Evolutionary conservation across 2,113 vertebrate genomes (phyloP), one percentile per base, ranked within the genome.

Genomic region (Cromileptes altivelis): DNA sequence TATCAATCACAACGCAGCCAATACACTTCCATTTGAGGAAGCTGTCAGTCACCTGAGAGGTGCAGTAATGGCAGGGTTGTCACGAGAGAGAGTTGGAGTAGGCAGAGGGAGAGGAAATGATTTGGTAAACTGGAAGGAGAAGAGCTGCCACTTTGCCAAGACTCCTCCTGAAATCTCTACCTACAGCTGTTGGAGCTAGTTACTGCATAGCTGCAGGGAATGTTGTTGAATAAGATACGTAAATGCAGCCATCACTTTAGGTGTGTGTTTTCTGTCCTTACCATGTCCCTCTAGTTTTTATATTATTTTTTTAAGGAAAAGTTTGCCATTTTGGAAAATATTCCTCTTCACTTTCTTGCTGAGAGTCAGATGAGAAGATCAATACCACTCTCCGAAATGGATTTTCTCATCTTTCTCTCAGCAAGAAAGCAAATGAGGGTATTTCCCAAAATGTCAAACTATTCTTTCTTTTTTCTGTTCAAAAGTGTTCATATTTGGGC

Each of bases 31-130:
- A 76, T 91, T 85, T 80, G 75, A 90, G 76, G 81, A 42, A 88
- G 80, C 91, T 90, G 91, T 91, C 91, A 84, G 58, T 93, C 93
- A 88, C 76, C 76, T 63, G 27, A 70, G 80, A 84, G 72, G 55
- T 30, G 82, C 75, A 70, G 74, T 71, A 63, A 71, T 78, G 83
- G 70, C 50, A 49, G 3, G n/a, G 70, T 63, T 90, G 85, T 90
- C 86, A 88, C 77, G 53, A 19, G 52, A 53, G 61, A 71, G 33
- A 72, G 55, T 11, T 37, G 40, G 25, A 62, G 27, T 56, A 30
- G 13, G n/a, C 11, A 3, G 69, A 82, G 49, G 69, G 18, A 50
- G 37, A 50, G 21, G 37, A 49, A 80, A 58, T 69, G 6, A 80
- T 47, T 70, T 76, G 50, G 65, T 81, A 58, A 72, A 80, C 50